Base-by-base conservation (phyloP, 1,140 invertebrate genomes). In the Drosophila lacteicornis region DNA sequence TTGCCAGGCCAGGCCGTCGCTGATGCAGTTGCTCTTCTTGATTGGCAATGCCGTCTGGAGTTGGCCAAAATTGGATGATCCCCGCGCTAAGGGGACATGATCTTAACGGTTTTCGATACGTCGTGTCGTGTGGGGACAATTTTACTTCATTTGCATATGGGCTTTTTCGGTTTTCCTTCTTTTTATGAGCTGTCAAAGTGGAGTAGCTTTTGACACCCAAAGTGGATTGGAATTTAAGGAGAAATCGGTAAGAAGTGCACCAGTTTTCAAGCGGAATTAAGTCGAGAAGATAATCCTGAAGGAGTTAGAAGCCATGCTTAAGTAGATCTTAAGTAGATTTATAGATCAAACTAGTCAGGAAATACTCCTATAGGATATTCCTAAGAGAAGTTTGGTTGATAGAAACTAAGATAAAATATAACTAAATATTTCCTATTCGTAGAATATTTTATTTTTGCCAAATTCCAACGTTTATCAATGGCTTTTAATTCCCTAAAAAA, bases 41-140 rank as follows among this genome's bases (percentile, higher is more conserved):
- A 84, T 87, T 87, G 83, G 76, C 83, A 79, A 51, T 30, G 53
- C 63, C 45, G 56, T 67, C 63, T 42, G 36, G 33, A 57, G 76
- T 62, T 79, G 58, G 66, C 75, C 66, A 63, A 79, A 79, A 79
- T 79, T 79, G 65, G 66, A 79, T 79, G 74, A 75, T 70, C 62
- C 45, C 51, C 22, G 30, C 46, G 55, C 36, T 36, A 71, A 59
- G 67, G 69, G 67, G 70, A 63, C 70, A 75, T 75, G 70, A 75
- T 63, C 69, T 75, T 75, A 75, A 75, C 70, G 71, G 71, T 56
- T 75, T 55, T 19, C 57, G 50, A 62, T 61, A 73, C 71, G 69
- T 75, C 71, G 69, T 75, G 71, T 74, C 70, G 68, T 59, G 40
- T 73, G 68, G 67, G 38, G 68, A 73, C 70, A 74, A 74, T 73